These are phyloP conservation scores for Lasioglossum oenotherae DNA, from an alignment of 2,888 invertebrate genomes.

Conservation along the genomic window DNA sequence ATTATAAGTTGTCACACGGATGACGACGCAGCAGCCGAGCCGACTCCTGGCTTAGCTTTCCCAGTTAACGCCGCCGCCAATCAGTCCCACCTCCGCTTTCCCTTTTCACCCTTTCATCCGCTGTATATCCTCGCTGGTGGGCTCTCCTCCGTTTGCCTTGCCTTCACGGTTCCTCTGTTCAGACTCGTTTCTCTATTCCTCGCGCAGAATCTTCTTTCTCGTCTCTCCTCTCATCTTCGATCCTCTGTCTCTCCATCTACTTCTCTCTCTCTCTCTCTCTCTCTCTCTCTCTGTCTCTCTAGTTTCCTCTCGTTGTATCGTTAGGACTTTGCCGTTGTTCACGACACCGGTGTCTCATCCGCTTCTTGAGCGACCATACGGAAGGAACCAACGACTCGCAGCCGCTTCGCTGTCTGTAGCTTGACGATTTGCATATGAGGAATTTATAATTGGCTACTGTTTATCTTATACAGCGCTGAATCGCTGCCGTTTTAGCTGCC, in stretches of 20 bases:
- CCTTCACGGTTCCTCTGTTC: conserved; percentile 55
- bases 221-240: neutral
- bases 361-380: conserved; percentile 64
- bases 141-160: conserved; percentile 43
- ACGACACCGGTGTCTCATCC: conserved; percentile 63
- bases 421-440: conserved; percentile 73
- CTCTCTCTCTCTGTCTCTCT: neutral
- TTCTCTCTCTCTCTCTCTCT: neutral
- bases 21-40: conserved; percentile 75
- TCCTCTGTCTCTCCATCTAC: conserved; percentile 13
- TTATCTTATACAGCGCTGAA: conserved; percentile 69
- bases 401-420: conserved; percentile 56
- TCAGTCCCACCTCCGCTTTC: conserved; percentile 66
- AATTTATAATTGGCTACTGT: conserved; percentile 77
- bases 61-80: conserved; percentile 78
- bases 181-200: conserved; percentile 20
- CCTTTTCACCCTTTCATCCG: conserved; percentile 53
- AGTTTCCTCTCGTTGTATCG: neutral
- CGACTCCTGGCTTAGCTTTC: conserved; percentile 74
- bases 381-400: conserved; percentile 63
- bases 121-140: conserved; percentile 35
- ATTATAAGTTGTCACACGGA: conserved; percentile 81
- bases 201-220: neutral
- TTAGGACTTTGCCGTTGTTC: conserved; percentile 17
- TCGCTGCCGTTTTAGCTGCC: conserved; percentile 36